Evolutionary conservation across 2,797 vertebrate genomes (phyloP), one percentile per base, ranked within the genome.

Genomic region (Urosaurus nigricauda): DNA sequence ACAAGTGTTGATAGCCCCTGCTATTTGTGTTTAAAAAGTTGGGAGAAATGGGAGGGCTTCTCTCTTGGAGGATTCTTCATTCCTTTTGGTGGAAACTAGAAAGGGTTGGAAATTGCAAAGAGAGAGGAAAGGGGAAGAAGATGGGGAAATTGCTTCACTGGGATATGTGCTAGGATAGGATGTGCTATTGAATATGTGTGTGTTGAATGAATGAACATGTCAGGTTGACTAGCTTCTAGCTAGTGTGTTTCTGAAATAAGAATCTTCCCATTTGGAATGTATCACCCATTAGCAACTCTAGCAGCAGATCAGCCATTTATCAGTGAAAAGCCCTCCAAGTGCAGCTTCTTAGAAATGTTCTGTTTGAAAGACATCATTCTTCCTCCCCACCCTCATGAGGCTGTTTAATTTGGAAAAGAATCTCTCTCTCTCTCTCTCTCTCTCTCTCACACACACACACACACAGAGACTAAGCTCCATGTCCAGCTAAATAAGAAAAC

Each of bases 241-340:
- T 68, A 68, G 58, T 26, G 32, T 78, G 56, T 51, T 78, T 65
- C 26, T 51, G 74, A 90, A 87, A 73, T 1, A 26, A 89, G 70
- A 35, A 80, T 92, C 58, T 89, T 81, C 70, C 40, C 40, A 65
- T 92, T 26, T 91, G 88, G 87, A 87, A 86, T 68, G 5, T 6
- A 21, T 87, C 77, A 32, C 65, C 47, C 4, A 12, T 86, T 14
- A 87, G 87, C 58, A n/a, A 81, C 5, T 37, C 87, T 81, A 56
- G 17, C 17, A n/a, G 77, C n/a, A 1, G 79, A 88, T 79, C 88
- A 74, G 77, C 84, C 53, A 53, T 93, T 93, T 92, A 83, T 91
- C 89, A 85, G 90, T 68, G 91, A 90, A 89, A 78, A 94, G 95
- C 94, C 91, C 87, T 92, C 65, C 87, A 94, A 83, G 68, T 83